Base-by-base conservation (phyloP, 2,113 vertebrate genomes). In the Anguilla japonica region DNA sequence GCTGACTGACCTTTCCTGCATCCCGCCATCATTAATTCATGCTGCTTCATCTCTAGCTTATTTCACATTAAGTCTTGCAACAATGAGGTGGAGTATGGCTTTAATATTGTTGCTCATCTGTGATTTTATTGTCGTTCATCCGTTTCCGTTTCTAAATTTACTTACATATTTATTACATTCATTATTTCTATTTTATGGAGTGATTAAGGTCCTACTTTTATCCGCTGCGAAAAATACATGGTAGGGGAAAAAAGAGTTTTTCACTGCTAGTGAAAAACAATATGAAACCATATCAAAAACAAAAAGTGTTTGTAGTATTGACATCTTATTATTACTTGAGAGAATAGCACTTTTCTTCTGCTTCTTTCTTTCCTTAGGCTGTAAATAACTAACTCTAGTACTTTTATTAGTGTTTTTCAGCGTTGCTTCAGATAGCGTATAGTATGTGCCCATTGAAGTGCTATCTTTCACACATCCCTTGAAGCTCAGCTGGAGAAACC, bases 51-150 rank as follows among this genome's bases (percentile, higher is more conserved):
- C 26, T 34, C 34, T 34, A 34, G 34, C 34, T 71, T 75, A 91
- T 92, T 90, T 89, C 88, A 89, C 88, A 87, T 89, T 87, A 91
- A 89, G 88, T 88, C 88, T 86, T 60, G 39, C 84, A 15, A 82
- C 82, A 84, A 26, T 79, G 41, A 87, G 87, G 88, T 89, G 86
- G 39, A 60, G 50, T 67, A 22, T 71, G 43, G 46, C 43, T 90
- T 82, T 90, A 88, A 90, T 87, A 71, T 83, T 40, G 71, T 86
- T 90, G 83, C 91, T 89, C 90, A 91, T 85, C 87, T 88, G 86
- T 81, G 41, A n/a, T 14, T 41, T 87, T 83, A 26, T 46, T 85
- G 29, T n/a, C 20, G 9, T 60, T 41, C 60, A 29, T 53, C 82
- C 78, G 11, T 75, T 75, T 75, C 11, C 11, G 6, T 29, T 75